phyloP scores from a whole-genome alignment of 2,888 invertebrate species.

The Conchocele bisecta region DNA sequence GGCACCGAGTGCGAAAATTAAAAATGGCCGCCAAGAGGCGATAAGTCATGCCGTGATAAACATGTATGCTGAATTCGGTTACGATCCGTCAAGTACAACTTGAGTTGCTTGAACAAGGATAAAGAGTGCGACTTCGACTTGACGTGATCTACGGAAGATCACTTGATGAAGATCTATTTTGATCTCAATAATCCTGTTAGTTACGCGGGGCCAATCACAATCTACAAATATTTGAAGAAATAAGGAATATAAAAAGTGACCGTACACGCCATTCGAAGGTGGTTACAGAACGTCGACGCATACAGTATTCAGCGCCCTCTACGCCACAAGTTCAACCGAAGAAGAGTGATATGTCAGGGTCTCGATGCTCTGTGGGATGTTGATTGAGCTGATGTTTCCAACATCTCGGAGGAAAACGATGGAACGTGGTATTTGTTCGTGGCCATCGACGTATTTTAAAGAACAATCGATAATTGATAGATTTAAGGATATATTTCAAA shows the following conservation, averaged over 20 bases:
- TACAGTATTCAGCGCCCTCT: constrained; percentile 36
- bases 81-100: no score
- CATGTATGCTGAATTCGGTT: no score
- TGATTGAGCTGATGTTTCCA: constrained; percentile 40
- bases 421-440: constrained; percentile 28
- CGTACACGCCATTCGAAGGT: constrained; percentile 32
- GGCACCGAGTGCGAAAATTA: no score
- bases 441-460: constrained; percentile 40
- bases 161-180: no score
- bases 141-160: no score
- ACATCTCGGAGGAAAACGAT: constrained; percentile 36
- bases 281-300: constrained; percentile 42
- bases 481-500: constrained; percentile 28
- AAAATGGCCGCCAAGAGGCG: no score
- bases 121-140: no score
- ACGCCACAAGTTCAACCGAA: constrained; percentile 31
- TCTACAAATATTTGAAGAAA: no score
- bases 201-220: no score
- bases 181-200: no score
- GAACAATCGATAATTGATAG: constrained; percentile 38
- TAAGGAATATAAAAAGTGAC: constrained; percentile 27
- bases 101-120: no score
- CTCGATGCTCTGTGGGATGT: constrained; percentile 32
- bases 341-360: constrained; percentile 31
- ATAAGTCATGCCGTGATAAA: no score